Evolutionary conservation across 2,888 invertebrate species (phyloP), one percentile per base, ranked within the genome.

Genomic region (Acanthopleura granulata): DNA sequence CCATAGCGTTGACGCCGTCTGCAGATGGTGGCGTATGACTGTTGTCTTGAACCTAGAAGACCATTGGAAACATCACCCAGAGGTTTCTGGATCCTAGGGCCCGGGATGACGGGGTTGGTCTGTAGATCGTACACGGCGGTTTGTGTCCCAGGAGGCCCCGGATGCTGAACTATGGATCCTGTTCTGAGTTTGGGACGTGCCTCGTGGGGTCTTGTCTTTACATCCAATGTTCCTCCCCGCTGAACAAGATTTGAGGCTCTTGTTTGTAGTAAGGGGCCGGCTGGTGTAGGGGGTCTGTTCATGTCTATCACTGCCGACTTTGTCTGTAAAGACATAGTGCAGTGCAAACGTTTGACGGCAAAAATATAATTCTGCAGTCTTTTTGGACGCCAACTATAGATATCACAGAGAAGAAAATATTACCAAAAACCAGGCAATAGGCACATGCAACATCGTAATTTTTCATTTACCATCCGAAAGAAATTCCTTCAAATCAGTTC

Each of bases 271-370:
- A 66, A 25, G 25, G 66, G 66, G 16, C 66, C 66, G 3, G 66
- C 66, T 1, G 66, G 66, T 27, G 66, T 66, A 3, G 66, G 66
- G 29, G 66, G 66, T 25, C 66, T 22, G 25, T 66, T 27, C 66
- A 66, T 66, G 12, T 18, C 57, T 57, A n/a, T n/a, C 57, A 40
- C 40, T 6, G 40, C 40, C 4, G 40, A 40, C 9, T 40, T 40
- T 9, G 4, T 40, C 40, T 40, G 40, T 40, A 40, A 40, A 40
- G 9, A 40, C 40, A 40, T 40, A 40, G 40, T 40, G 40, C 3
- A 9, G 4, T 40, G 3, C 40, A 40, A 40, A 6, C 9, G 40
- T 9, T 40, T 3, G 40, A 40, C 40, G 40, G 40, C 9, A 40
- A 40, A 40, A 40, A 40, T 40, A 40, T 9, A 40, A 40, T 40